Conservation (phyloP, 2,797 vertebrate species). For the Alca torda region DNA sequence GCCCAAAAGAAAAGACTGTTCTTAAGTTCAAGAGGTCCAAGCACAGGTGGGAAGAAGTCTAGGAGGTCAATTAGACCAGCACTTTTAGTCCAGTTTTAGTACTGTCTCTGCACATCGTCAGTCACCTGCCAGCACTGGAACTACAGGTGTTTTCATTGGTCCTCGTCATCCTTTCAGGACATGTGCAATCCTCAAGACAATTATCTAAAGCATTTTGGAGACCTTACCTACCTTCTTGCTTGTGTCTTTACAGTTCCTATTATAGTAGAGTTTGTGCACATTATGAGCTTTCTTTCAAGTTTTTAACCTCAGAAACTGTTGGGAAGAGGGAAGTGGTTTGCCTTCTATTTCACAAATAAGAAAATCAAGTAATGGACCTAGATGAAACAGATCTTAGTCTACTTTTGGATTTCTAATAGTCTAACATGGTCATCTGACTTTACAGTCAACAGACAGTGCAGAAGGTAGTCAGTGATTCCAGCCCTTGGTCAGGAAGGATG, state of each 20-base stretch:
- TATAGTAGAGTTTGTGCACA: not conserved
- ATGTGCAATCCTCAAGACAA: not conserved
- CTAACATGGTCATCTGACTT: not conserved
- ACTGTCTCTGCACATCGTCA: not conserved
- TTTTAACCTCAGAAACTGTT: not conserved
- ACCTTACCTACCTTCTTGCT: not conserved
- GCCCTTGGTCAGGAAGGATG: not conserved
- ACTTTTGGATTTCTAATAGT: not conserved
- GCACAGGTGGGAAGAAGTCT: not conserved
- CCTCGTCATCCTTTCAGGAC: not conserved
- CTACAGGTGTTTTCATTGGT: not conserved
- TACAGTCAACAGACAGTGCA: not conserved
- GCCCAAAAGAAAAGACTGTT: not conserved
- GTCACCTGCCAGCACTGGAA: not conserved
- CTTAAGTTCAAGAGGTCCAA: not conserved
- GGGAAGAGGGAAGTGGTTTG: not conserved
- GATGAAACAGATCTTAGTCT: not conserved
- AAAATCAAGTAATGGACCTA: accelerated
- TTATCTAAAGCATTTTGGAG: not conserved
- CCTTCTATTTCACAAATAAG: not conserved
- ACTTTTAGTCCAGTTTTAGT: not conserved
- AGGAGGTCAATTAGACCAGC: not conserved
- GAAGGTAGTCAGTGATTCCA: not conserved
- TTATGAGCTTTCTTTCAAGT: not conserved
- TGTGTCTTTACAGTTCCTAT: not conserved